Conservation (phyloP, 2,113 vertebrate genomes). For the Muntiacus muntjak region DNA sequence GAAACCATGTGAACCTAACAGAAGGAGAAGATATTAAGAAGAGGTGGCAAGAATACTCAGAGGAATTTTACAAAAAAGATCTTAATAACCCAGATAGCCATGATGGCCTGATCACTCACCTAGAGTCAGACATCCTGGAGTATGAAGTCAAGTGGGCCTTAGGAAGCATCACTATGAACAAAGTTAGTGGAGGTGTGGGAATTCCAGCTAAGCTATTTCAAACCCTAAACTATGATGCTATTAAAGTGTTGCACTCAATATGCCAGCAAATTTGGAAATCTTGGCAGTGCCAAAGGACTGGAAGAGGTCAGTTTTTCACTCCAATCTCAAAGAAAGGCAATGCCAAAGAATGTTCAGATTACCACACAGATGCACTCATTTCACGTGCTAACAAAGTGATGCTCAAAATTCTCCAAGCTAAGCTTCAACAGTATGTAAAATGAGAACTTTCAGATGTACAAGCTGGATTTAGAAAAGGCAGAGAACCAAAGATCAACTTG, state of each 20-base stretch:
- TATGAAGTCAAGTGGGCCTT: background rate
- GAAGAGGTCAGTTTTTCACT: background rate
- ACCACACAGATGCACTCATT: background rate
- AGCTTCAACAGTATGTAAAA: background rate
- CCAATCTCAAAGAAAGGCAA: background rate
- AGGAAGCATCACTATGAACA: background rate
- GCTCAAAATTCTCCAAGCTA: background rate
- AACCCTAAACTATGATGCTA: background rate
- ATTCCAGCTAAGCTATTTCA: background rate
- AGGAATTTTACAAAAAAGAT: background rate
- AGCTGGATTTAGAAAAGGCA: background rate
- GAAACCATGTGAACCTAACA: background rate
- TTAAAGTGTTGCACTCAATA: background rate
- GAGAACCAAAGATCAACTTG: background rate
- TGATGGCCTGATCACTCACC: background rate
- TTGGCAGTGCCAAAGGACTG: background rate
- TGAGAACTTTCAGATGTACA: background rate
- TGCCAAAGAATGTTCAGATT: background rate
- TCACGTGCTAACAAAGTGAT: background rate
- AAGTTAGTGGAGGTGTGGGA: background rate
- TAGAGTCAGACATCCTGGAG: background rate
- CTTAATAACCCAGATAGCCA: background rate
- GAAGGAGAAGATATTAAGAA: background rate
- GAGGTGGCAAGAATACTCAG: background rate
- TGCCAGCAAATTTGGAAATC: background rate